Evolutionary conservation across 2,888 invertebrate species (phyloP), one percentile per base, ranked within the genome.

Genomic region (Cryptocephalus primarius): DNA sequence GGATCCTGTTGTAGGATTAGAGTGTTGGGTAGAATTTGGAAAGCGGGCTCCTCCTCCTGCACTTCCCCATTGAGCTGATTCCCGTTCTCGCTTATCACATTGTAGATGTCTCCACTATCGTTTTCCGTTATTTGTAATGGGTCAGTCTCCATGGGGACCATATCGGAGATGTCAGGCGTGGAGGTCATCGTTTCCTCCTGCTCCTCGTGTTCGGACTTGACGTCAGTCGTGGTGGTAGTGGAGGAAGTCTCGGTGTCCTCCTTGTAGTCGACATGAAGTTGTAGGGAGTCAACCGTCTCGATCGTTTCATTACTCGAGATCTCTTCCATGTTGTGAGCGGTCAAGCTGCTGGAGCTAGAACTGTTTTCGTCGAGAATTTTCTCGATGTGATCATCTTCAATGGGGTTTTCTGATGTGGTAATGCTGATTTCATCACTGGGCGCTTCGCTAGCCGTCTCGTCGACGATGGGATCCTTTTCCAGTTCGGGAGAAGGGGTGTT

Each of bases 1-100:
- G 66, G 58, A 46, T 67, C 66, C 48, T 71, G 69, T 46, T 69
- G 69, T 8, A 71, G 54, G 43, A 71, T 71, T 39, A 71, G 50
- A 6, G 68, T 65, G 48, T 69, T 70, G 1, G 71, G 70, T 44
- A 71, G 54, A 39, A 63, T 59, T 36, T 60, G 60, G 51, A 63
- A 64, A 13, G 60, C 49, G 32, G 60, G 58, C 33, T 57, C 55
- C 9, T 11, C 32, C 9, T 13, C 32, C 8, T 42, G 22, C n/a
- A 36, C 36, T 6, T 36, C 36, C 4, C 36, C 36, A 36, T 36
- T 36, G 10, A 40, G 12, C 22, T 40, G 12, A 13, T 8, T 40
- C 10, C 10, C 40, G 22, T 3, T 14, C 2, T 12, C 40, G 22
- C 12, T 39, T n/a, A 33, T 33, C 3, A 36, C 12, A 6, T 36